Conservation (phyloP, 1,140 invertebrate species). For the Teleogryllus occipitalis region DNA sequence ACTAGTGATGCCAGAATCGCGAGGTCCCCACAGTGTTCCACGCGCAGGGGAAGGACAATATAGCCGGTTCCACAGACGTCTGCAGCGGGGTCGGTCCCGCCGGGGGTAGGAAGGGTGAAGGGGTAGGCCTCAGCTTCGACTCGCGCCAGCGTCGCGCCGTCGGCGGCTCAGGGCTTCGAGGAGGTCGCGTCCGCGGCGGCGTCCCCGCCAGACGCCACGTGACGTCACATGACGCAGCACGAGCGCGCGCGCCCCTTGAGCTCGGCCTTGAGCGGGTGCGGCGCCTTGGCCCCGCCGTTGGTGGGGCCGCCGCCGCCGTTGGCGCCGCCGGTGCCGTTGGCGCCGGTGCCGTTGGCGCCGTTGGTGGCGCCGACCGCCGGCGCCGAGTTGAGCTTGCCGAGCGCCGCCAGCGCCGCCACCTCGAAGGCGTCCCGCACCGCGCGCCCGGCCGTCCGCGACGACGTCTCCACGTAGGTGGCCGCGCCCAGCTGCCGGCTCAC, state of each 20-base stretch:
- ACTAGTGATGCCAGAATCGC: no score
- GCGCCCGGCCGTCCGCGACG: conserved; percentile 47
- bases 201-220: not conserved
- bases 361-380: conserved; percentile 37
- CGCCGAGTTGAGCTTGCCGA: conserved; percentile 52
- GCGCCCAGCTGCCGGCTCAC: conserved; percentile 53
- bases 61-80: no score
- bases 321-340: conserved; percentile 29
- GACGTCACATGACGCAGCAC: conserved; percentile 46
- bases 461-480: conserved; percentile 57
- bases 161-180: no score
- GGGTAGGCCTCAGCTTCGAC: no score
- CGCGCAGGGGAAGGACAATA: no score
- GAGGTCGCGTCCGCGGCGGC: not conserved
- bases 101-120: no score
- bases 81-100: no score
- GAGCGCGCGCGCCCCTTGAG: conserved; percentile 45
- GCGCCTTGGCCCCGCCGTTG: conserved; percentile 42
- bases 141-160: no score
- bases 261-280: conserved; percentile 45
- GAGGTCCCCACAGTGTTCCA: no score
- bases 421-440: conserved; percentile 56
- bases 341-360: conserved; percentile 26
- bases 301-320: not conserved
- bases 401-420: conserved; percentile 51